These are phyloP conservation scores for Tenthredo mesomela DNA, from an alignment of 2,888 invertebrate genomes.

Conservation along the genomic window DNA sequence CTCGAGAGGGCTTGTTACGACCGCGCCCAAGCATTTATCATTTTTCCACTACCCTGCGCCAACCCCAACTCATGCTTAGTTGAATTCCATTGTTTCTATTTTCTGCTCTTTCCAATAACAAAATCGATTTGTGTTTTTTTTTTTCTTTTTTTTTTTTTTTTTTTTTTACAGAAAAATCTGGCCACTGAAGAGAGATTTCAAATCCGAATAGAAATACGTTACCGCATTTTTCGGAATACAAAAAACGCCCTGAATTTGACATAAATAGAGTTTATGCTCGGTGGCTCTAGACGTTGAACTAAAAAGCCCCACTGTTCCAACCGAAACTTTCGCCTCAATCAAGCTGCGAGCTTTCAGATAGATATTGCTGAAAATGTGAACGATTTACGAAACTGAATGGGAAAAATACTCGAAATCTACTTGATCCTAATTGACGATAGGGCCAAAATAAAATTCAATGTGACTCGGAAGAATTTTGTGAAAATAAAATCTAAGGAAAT, in stretches of 20 bases:
- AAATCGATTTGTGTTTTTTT: background rate
- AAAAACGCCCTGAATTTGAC: background rate
- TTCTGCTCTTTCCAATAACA: constrained; percentile 45
- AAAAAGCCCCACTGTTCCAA: background rate
- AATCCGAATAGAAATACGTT: background rate
- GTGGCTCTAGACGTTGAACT: background rate
- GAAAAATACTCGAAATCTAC: background rate
- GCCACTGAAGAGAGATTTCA: constrained; percentile 9
- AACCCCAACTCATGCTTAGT: constrained; percentile 58
- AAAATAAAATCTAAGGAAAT: constrained; percentile 25
- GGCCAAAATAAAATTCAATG: background rate
- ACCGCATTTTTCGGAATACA: background rate
- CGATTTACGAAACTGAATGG: background rate
- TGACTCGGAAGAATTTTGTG: background rate
- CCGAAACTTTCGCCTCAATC: background rate
- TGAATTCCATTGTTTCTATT: constrained; percentile 68
- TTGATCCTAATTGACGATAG: constrained; percentile 1
- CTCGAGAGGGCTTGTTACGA: constrained; percentile 66
- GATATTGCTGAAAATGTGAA: background rate
- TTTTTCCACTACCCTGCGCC: constrained; percentile 67
- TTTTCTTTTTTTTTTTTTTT: background rate
- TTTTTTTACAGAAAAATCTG: background rate
- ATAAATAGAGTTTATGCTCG: background rate
- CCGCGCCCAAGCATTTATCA: constrained; percentile 71
- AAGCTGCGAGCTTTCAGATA: background rate